Evolutionary conservation across 2,888 invertebrate species (phyloP), one percentile per base, ranked within the genome.

Genomic region (Sphaeridia pumilis): DNA sequence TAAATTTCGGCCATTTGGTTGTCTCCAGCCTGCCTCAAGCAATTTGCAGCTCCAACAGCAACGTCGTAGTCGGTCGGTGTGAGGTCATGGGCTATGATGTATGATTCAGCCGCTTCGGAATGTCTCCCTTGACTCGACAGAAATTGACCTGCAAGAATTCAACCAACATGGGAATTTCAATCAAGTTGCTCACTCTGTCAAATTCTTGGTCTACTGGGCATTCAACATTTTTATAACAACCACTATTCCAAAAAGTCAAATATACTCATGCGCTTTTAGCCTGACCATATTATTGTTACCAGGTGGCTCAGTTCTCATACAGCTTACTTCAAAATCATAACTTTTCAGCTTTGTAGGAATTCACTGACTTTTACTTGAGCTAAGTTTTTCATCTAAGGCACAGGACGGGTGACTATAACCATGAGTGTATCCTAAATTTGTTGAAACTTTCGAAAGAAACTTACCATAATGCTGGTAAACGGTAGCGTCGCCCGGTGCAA

Each of bases 391-490:
- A n/a, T n/a, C n/a, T n/a, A n/a, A n/a, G n/a, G n/a, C n/a, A n/a
- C n/a, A n/a, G n/a, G n/a, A n/a, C n/a, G n/a, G n/a, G n/a, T n/a
- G n/a, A n/a, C n/a, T n/a, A n/a, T n/a, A n/a, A n/a, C n/a, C n/a
- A n/a, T n/a, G n/a, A n/a, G n/a, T n/a, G n/a, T n/a, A n/a, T n/a
- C n/a, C n/a, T n/a, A n/a, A n/a, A n/a, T n/a, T n/a, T n/a, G n/a
- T n/a, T n/a, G n/a, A n/a, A n/a, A n/a, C n/a, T n/a, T n/a, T n/a
- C 31, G 10, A 31, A 42, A 26, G 42, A 28, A 31, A 14, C 36
- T 76, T 73, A 85, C 92, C 92, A 71, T 88, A 90, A 73, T 90
- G 88, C 72, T 89, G 87, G 71, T 87, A 82, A 46, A 89, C 85
- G 65, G 82, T 80, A 17, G 86, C 81, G 70, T 90, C 88, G 59